Conservation (phyloP, 2,113 vertebrate genomes). For the Saccopteryx leptura region DNA sequence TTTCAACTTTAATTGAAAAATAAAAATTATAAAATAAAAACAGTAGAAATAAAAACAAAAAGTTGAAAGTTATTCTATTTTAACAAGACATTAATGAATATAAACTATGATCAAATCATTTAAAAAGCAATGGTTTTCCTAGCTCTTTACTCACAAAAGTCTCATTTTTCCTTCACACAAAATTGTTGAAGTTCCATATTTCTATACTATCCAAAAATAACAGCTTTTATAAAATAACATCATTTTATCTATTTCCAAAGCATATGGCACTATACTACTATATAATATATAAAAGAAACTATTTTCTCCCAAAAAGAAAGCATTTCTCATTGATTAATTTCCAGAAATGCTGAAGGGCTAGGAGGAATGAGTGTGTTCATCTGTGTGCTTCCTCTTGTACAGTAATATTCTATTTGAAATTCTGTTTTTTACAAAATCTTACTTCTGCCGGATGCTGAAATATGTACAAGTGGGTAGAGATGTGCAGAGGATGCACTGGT, state of each 20-base stretch:
- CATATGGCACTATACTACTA: background rate
- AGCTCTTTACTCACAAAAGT: slow-evolving; percentile 53
- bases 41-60: background rate
- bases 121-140: slow-evolving; percentile 52
- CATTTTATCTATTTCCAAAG: background rate
- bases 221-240: slow-evolving; percentile 19
- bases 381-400: slow-evolving; percentile 18
- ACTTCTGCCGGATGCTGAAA: slow-evolving; percentile 98
- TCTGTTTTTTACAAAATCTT: slow-evolving; percentile 53
- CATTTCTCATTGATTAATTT: slow-evolving; percentile 20
- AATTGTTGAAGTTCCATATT: slow-evolving; percentile 13
- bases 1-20: background rate
- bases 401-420: slow-evolving; percentile 45
- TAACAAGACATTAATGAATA: slow-evolving; percentile 50
- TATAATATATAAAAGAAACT: background rate
- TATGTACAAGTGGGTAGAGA: slow-evolving; percentile 96
- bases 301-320: slow-evolving; percentile 3
- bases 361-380: background rate
- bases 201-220: slow-evolving; percentile 18
- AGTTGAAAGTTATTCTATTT: background rate
- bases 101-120: slow-evolving; percentile 1
- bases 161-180: slow-evolving; percentile 4
- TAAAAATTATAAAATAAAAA: background rate
- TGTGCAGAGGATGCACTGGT: slow-evolving; percentile 92
- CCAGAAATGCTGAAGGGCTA: slow-evolving; percentile 22